phyloP scores from a whole-genome alignment of 2,888 invertebrate genomes.

The Theristus sp. region DNA sequence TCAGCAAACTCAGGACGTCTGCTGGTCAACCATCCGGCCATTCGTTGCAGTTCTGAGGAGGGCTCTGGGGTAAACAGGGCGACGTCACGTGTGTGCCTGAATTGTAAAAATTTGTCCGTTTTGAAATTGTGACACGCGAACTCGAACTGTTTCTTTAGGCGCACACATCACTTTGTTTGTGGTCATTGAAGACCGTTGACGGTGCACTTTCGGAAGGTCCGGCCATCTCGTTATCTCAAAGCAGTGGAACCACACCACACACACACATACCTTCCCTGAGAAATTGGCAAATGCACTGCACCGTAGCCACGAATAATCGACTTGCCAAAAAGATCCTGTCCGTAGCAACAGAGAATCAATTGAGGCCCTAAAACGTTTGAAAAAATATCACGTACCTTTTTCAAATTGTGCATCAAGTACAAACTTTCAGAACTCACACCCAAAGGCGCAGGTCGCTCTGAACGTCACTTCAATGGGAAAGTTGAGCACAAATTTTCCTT shows the following conservation, averaged over 20 bases:
- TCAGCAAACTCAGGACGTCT: constrained; percentile 68
- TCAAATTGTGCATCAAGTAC: neutral
- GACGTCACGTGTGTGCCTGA: constrained; percentile 1
- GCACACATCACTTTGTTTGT: no score
- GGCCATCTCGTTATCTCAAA: no score
- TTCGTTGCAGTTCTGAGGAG: constrained; percentile 51
- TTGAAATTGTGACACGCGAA: no score
- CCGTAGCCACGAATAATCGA: constrained; percentile 72
- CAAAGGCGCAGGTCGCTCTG: constrained; percentile 71
- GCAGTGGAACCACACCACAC: no score
- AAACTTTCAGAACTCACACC: constrained; percentile 43
- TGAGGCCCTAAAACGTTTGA: no score
- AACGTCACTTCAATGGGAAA: constrained; percentile 77
- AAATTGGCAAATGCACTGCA: constrained; percentile 55
- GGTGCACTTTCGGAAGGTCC: no score
- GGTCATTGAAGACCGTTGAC: no score
- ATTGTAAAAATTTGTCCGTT: no score
- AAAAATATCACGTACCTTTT: no score
- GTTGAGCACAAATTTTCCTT: constrained; percentile 43
- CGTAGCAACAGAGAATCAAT: constrained; percentile 61
- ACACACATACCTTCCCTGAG: constrained; percentile 44
- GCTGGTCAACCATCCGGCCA: constrained; percentile 63
- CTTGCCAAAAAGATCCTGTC: constrained; percentile 57
- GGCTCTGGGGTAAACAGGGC: constrained; percentile 61
- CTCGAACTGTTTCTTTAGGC: no score